Base-by-base conservation (phyloP, 2,797 vertebrate genomes). In the Acestrorhynchus altus region DNA sequence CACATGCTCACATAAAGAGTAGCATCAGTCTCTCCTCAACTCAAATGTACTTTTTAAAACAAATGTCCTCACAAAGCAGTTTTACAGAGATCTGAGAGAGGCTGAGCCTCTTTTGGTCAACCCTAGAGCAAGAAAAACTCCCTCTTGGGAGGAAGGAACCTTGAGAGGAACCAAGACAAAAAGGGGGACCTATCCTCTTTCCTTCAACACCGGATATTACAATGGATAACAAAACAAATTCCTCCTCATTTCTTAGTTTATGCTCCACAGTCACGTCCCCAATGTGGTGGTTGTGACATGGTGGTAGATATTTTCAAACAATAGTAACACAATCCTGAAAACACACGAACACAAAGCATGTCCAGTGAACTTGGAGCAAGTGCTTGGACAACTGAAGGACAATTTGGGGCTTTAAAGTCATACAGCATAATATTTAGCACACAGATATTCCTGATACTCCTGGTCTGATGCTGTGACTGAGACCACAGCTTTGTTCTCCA, bases 381-480 rank as follows among this genome's bases (percentile, higher is more conserved):
- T 24, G 20, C 54, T 46, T 39, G 22, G 56, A 28, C 8, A 1
- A 12, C 11, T 8, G 28, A 28, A 12, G 57, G 52, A 26, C 35
- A 40, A 16, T 12, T 24, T 54, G 31, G 64, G 3, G 40, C 39
- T 70, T 64, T 52, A 72, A 47, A 22, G 0, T 73, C 57, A 59
- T 4, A 8, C 35, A 65, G 31, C 18, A 6, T 66, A 69, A 63
- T 71, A 72, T 47, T 28, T 67, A 80, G 71, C 67, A 72, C 40
- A 59, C 57, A 16, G 63, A 73, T 20, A 77, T 71, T 79, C 42
- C 64, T 70, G 7, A 73, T 20, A 77, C 66, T 79, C 42, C 64
- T 70, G 7, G 9, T 5, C 69, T 52, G 69, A 65, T 40, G 18
- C 54, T 70, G 26, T 54, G 57, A 69, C 52, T 9, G 24, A 66